phyloP scores from a whole-genome alignment of 2,888 invertebrate genomes.

The Ferdinandea cuprea region DNA sequence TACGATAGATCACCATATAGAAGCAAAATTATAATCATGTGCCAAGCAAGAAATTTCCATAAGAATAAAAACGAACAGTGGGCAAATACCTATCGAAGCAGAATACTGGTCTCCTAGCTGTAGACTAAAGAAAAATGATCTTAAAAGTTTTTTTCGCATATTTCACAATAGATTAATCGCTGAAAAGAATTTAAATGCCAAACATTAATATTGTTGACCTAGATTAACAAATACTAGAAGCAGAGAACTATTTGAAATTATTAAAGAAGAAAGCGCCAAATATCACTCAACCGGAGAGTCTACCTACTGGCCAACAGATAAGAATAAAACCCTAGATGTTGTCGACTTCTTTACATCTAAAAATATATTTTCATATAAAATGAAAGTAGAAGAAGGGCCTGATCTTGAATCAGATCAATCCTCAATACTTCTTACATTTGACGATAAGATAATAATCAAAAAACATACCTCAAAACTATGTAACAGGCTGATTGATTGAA shows the following conservation, averaged over 20 bases:
- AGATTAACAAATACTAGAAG: not conserved
- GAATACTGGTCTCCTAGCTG: not conserved
- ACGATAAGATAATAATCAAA: not conserved
- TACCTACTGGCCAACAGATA: not conserved
- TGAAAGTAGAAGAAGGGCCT: not conserved
- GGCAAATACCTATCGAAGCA: not conserved
- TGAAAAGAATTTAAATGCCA: not conserved
- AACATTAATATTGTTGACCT: not conserved
- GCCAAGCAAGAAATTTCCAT: not conserved
- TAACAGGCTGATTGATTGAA: not conserved
- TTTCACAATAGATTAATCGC: not conserved
- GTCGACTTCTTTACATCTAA: not conserved
- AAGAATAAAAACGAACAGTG: conserved; percentile 2
- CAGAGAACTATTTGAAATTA: not conserved
- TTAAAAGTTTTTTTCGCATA: not conserved
- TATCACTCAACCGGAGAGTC: not conserved
- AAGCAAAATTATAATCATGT: not conserved
- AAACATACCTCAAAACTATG: not conserved
- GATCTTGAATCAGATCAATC: not conserved
- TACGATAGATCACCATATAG: conserved; percentile 7
- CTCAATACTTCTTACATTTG: not conserved
- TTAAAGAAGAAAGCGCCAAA: not conserved
- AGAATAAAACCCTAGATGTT: not conserved
- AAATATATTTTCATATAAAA: conserved; percentile 4
- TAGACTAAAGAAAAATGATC: not conserved